Conservation (phyloP, 2,888 invertebrate species). For the Phymatocera aterrima region DNA sequence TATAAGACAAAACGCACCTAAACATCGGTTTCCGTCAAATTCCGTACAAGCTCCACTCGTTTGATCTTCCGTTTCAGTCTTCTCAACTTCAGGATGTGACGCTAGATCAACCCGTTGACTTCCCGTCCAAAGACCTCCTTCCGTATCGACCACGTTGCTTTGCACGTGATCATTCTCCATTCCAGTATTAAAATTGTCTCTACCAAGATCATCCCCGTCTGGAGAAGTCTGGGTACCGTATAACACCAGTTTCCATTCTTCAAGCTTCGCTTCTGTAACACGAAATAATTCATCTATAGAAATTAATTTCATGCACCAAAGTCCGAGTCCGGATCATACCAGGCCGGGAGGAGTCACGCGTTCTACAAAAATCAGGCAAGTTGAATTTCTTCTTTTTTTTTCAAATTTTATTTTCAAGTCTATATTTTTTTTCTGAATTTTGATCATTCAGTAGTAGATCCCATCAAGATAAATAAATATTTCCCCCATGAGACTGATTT, state of each 20-base stretch:
- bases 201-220: conserved; percentile 67
- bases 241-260: conserved; percentile 89
- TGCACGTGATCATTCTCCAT: conserved; percentile 53
- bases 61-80: conserved; percentile 69
- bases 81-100: conserved; percentile 69
- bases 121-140: conserved; percentile 67
- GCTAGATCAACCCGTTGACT: conserved; percentile 68
- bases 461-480: too few relatives aligned
- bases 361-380: background rate
- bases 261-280: conserved; percentile 75
- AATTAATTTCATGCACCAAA: background rate
- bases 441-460: too few relatives aligned
- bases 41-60: conserved; percentile 63
- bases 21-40: conserved; percentile 62
- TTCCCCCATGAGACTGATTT: too few relatives aligned
- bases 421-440: too few relatives aligned
- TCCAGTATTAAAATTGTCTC: conserved; percentile 59
- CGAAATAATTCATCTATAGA: conserved; percentile 44
- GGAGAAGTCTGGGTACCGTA: conserved; percentile 84
- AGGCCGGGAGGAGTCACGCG: background rate
- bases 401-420: too few relatives aligned
- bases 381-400: background rate
- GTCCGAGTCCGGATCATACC: too few relatives aligned
- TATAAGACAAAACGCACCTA: conserved; percentile 70
- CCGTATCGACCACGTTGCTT: conserved; percentile 64